Evolutionary conservation across 2,888 invertebrate genomes (phyloP), one percentile per base, ranked within the genome.

Genomic region (Parnassius smintheus): DNA sequence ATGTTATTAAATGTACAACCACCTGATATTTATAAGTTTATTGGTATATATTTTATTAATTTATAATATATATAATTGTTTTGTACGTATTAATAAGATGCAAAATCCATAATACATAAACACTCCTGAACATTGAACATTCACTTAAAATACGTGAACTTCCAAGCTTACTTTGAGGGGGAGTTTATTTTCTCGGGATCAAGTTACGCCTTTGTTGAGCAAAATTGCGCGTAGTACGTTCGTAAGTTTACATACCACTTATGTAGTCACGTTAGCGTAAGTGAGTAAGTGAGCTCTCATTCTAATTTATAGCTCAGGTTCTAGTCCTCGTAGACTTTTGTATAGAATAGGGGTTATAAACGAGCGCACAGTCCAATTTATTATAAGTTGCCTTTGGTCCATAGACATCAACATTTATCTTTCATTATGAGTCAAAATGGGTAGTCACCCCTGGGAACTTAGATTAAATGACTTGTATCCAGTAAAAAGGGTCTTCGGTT

Each of bases 221-320:
- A 48, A 57, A 57, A 57, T 57, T 62, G 57, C 45, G 48, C 62
- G 52, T 57, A 49, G 58, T 53, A 55, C 54, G 58, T 41, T 49
- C 54, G 41, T 59, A 59, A 62, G 62, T 59, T 62, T 62, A 62
- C 58, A 54, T 50, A 55, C 49, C 58, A 59, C 62, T 62, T 62
- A 62, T 59, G 62, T 55, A 59, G 54, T 55, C 62, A 45, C 62
- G 50, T 59, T 50, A 58, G 62, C 58, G 22, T 54, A n/a, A n/a
- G n/a, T 42, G 51, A 12, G 41, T 56, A 48, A 55, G 54, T 49
- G 44, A 45, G 46, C 55, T 55, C 61, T 61, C 44, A 50, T 50
- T 56, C 18, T 25, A 50, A 49, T 50, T 55, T 59, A 55, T 62
- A n/a, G 42, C 52, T 53, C 51, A 11, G 10, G 42, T 25, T 10